phyloP scores from a whole-genome alignment of 1,140 invertebrate species.

The Cydia splendana region DNA sequence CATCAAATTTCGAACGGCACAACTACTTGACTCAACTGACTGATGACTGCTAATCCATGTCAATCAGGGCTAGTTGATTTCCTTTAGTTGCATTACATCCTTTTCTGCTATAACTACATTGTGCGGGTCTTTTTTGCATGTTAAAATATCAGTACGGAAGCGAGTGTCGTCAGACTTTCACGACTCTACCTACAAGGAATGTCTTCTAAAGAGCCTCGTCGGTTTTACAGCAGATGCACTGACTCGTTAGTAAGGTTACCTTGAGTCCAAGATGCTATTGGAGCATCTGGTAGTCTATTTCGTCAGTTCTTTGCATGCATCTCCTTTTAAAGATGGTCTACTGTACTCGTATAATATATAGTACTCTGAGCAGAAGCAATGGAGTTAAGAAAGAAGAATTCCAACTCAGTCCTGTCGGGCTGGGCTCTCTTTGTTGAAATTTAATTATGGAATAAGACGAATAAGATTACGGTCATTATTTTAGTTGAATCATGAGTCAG shows the following conservation, averaged over 20 bases:
- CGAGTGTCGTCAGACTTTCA: no score
- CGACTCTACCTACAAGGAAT: no score
- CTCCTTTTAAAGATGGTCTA: neutral
- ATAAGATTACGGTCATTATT: neutral
- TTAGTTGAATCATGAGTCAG: neutral
- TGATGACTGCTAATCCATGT: neutral
- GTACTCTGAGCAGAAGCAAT: neutral
- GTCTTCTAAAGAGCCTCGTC: no score
- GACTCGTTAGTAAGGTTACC: no score
- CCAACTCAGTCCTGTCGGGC: neutral
- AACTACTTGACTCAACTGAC: neutral
- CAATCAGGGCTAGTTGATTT: neutral
- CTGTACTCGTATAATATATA: neutral
- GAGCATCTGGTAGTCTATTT: no score
- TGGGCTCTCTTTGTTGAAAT: neutral
- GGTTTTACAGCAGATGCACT: no score
- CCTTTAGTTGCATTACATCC: no score
- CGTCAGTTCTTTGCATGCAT: no score
- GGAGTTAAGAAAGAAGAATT: neutral
- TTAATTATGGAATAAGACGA: neutral
- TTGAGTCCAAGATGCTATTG: no score
- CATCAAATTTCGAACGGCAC: neutral
- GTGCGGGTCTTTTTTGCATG: no score
- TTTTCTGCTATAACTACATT: no score
- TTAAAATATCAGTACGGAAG: no score